Percentiles rank a stretch among this genome's conserved stretches.
phyloP scores from a whole-genome alignment of 2,888 invertebrate species.

The Endotricha flammealis region DNA sequence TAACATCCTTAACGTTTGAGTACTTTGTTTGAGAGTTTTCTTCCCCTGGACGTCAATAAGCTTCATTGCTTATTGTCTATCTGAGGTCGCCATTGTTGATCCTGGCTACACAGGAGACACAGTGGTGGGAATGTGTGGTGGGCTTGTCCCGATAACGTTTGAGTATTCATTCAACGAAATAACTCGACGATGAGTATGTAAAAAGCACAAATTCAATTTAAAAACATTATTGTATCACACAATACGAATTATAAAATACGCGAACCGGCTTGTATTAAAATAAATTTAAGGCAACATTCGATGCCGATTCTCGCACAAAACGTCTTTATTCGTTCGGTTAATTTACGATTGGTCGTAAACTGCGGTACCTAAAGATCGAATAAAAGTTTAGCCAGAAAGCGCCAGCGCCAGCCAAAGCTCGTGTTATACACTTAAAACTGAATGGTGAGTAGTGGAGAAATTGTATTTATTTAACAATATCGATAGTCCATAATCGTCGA shows the following conservation, averaged over 20 bases:
- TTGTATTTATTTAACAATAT: conserved; percentile 26
- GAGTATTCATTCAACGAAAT: no score
- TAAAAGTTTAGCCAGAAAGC: conserved; percentile 57
- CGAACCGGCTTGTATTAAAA: conserved; percentile 56
- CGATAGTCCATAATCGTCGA: no score
- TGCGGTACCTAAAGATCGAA: conserved; percentile 61
- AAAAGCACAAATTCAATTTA: conserved; percentile 32
- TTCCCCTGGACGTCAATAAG: no score
- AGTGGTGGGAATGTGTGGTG: no score
- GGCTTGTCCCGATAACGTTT: no score
- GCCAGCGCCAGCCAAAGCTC: conserved; percentile 41
- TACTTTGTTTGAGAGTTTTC: no score
- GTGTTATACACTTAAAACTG: conserved; percentile 43
- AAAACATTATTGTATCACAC: conserved; percentile 59
- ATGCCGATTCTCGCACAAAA: conserved; percentile 54
- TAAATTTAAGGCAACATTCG: conserved; percentile 67
- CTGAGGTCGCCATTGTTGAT: no score
- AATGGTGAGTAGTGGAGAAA: conserved; percentile 32
- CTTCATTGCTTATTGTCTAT: no score
- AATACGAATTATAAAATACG: conserved; percentile 54
- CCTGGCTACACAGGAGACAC: no score
- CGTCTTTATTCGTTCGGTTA: conserved; percentile 64
- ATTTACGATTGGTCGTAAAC: conserved; percentile 68
- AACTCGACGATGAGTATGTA: no score
- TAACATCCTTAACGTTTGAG: no score